phyloP scores from a whole-genome alignment of 2,888 invertebrate genomes.

The Epicampocera succincta region DNA sequence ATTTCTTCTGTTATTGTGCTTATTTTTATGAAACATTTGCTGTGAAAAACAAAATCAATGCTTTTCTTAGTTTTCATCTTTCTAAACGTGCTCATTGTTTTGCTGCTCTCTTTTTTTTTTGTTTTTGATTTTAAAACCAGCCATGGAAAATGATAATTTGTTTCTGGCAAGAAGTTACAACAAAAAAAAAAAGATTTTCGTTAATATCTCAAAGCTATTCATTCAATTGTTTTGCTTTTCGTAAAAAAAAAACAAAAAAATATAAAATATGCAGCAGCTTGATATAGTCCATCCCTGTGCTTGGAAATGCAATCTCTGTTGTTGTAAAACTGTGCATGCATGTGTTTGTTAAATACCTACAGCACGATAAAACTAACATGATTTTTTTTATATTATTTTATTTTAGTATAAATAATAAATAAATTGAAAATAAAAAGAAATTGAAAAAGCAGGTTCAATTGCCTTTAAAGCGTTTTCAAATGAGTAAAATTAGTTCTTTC shows the following conservation, averaged over 20 bases:
- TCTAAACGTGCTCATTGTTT: not conserved
- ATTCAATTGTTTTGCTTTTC: too few relatives aligned
- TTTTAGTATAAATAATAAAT: not conserved
- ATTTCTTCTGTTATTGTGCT: not conserved
- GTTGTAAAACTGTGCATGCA: too few relatives aligned
- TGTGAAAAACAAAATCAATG: constrained; percentile 19
- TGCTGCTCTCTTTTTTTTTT: not conserved
- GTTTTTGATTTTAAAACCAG: not conserved
- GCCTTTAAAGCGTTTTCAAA: constrained; percentile 21
- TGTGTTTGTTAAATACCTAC: not conserved
- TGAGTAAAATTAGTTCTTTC: constrained; percentile 8
- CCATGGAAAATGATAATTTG: not conserved
- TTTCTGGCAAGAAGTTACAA: not conserved
- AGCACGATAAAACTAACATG: not conserved
- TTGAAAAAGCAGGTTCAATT: constrained; percentile 30
- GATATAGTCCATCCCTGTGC: too few relatives aligned
- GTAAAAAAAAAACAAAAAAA: too few relatives aligned
- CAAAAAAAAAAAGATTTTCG: too few relatives aligned
- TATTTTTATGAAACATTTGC: constrained; percentile 7
- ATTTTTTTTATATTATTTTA: not conserved
- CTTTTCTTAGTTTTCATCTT: constrained; percentile 17
- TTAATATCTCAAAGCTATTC: too few relatives aligned
- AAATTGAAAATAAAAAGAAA: constrained; percentile 16
- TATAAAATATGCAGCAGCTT: too few relatives aligned
- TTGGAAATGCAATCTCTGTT: too few relatives aligned